Percentiles rank a stretch among this genome's conserved stretches.
Conservation (phyloP, 1,140 invertebrate species). For the Drosophila nannoptera region DNA sequence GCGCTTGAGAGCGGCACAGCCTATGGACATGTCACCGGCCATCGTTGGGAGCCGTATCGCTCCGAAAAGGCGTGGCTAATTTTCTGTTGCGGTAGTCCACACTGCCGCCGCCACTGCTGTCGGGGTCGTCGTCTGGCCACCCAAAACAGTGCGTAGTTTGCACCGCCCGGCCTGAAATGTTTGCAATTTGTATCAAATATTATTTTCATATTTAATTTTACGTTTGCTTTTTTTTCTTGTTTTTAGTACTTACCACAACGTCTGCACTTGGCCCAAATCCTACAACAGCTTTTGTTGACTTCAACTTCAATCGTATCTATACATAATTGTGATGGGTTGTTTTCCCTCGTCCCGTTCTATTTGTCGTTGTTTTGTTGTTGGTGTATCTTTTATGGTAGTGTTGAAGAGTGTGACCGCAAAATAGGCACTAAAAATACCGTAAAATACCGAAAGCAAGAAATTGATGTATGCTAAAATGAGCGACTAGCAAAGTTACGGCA, state of each 20-base stretch:
- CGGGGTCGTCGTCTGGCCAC: constrained; percentile 15
- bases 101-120: constrained; percentile 8
- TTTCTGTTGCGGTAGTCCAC: constrained; percentile 9
- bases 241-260: constrained; percentile 30
- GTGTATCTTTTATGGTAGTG: constrained; percentile 35
- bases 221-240: not conserved
- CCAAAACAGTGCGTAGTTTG: constrained; percentile 30
- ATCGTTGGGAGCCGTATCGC: constrained; percentile 35
- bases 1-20: constrained; percentile 69
- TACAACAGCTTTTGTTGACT: constrained; percentile 38
- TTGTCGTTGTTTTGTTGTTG: constrained; percentile 13
- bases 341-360: constrained; percentile 40
- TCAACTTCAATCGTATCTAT: constrained; percentile 41
- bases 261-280: constrained; percentile 35
- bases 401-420: constrained; percentile 11
- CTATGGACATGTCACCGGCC: constrained; percentile 76
- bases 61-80: constrained; percentile 41
- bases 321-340: constrained; percentile 44
- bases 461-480: not conserved
- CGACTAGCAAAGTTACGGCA: not conserved
- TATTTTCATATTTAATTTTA: not conserved
- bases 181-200: not conserved
- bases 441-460: constrained; percentile 5
- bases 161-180: constrained; percentile 22
- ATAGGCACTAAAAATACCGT: constrained; percentile 18